Evolutionary conservation across 2,888 invertebrate species (phyloP).

Genomic region (Caenorhabditis sinica): DNA sequence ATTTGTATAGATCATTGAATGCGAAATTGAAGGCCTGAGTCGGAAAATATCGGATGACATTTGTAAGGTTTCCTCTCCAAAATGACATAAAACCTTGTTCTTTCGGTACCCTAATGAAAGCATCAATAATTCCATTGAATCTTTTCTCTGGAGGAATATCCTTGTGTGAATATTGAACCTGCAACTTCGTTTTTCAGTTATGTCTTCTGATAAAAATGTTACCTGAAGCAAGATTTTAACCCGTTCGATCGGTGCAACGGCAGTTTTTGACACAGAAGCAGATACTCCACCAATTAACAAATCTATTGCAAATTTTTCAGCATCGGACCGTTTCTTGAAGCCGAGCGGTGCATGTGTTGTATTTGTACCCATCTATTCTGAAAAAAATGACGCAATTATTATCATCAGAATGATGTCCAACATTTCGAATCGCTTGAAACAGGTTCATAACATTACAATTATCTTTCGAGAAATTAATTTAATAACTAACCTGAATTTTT

Average conservation of each 20-base stretch:
- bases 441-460: no score
- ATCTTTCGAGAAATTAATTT: background rate
- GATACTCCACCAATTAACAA: slow-evolving; percentile 73
- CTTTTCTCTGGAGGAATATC: slow-evolving; percentile 72
- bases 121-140: slow-evolving; percentile 75
- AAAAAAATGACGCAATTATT: slow-evolving; percentile 55
- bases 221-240: slow-evolving; percentile 76
- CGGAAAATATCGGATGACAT: slow-evolving; percentile 75
- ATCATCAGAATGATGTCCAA: background rate
- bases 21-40: slow-evolving; percentile 78
- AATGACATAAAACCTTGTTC: slow-evolving; percentile 76
- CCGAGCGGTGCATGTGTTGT: slow-evolving; percentile 26
- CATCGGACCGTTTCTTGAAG: slow-evolving; percentile 52
- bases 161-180: slow-evolving; percentile 78
- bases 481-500: slow-evolving; percentile 13
- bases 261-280: slow-evolving; percentile 75
- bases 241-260: slow-evolving; percentile 76
- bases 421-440: background rate
- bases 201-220: background rate
- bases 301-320: slow-evolving; percentile 71
- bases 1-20: slow-evolving; percentile 76
- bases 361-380: slow-evolving; percentile 47
- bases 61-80: slow-evolving; percentile 77
- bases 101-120: slow-evolving; percentile 73
- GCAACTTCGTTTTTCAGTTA: slow-evolving; percentile 6